These are phyloP conservation scores for Caenorhabditis sp. DNA, from an alignment of 2,888 invertebrate genomes.

Conservation along the genomic window DNA sequence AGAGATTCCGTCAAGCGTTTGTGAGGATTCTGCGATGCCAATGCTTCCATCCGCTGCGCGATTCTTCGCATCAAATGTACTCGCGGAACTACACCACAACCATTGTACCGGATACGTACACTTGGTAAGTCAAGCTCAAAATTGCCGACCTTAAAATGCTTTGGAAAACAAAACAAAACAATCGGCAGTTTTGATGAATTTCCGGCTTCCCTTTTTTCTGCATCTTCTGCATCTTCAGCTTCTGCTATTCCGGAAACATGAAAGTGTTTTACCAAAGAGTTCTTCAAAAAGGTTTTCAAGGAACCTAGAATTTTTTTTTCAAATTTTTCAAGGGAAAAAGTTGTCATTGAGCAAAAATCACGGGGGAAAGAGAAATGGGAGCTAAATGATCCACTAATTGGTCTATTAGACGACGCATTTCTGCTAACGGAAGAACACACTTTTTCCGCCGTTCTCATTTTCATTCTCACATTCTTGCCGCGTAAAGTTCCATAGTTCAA, in stretches of 20 bases:
- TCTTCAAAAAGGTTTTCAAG: too few relatives aligned
- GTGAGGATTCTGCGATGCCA: slow-evolving; percentile 78
- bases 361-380: slow-evolving; percentile 19
- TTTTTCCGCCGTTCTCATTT: not conserved
- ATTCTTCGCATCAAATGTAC: slow-evolving; percentile 66
- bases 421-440: slow-evolving; percentile 35
- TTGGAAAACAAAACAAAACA: slow-evolving; percentile 1
- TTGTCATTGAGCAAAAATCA: too few relatives aligned
- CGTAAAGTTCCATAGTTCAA: too few relatives aligned
- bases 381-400: slow-evolving; percentile 49
- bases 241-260: too few relatives aligned
- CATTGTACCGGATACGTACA: slow-evolving; percentile 77
- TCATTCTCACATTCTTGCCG: not conserved
- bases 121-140: slow-evolving; percentile 71
- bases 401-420: slow-evolving; percentile 29
- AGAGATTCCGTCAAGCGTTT: slow-evolving; percentile 88
- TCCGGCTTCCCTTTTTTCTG: slow-evolving; percentile 45
- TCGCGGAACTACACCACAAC: slow-evolving; percentile 75
- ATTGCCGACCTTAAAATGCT: not conserved
- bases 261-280: too few relatives aligned
- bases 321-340: not conserved
- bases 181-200: slow-evolving; percentile 35
- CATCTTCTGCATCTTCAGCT: too few relatives aligned
- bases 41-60: slow-evolving; percentile 71
- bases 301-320: slow-evolving; percentile 1